Evolutionary conservation across 1,140 invertebrate genomes (phyloP), one percentile per base, ranked within the genome.

Genomic region (Drosophila ohnishii): DNA sequence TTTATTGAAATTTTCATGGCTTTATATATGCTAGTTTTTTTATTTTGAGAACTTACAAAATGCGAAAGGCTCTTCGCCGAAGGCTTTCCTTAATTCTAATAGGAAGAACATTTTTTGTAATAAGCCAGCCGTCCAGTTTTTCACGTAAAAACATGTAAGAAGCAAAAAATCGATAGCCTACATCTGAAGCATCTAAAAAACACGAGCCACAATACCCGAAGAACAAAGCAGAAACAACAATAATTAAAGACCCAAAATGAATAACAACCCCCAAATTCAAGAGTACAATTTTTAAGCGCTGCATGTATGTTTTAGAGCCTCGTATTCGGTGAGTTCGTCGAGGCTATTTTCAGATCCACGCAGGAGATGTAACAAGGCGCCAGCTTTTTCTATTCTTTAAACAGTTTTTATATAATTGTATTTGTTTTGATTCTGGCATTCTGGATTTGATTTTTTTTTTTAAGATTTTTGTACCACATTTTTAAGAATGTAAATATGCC

Each of bases 111-210:
- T n/a, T 7, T 37, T 13, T 55, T 16, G 3, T 32, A 28, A 55
- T 48, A 9, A 59, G 44, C 19, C 13, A 22, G 1, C 3, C 13
- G 6, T 48, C 28, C 7, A 42, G 30, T 40, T 35, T 51, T 50
- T n/a, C 13, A 30, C 35, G 16, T 25, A 39, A 39, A 51, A 32
- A 9, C 10, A 37, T 37, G 39, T 35, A 53, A 62, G 25, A 64
- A 40, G 42, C n/a, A 28, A 60, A 87, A 86, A 88, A 88, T 88
- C 84, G 85, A 88, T 88, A 88, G 42, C 84, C 84, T 80, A 88
- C 85, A 89, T 88, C 72, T 74, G 11, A 59, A 51, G 57, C 56
- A 71, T 65, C 40, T 22, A 78, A 48, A 76, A 73, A 40, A 53
- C 25, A n/a, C 22, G 63, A 37, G 7, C 39, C 58, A 60, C 73